Conservation (phyloP, 2,888 invertebrate species). For the Latrodectus hesperus region DNA sequence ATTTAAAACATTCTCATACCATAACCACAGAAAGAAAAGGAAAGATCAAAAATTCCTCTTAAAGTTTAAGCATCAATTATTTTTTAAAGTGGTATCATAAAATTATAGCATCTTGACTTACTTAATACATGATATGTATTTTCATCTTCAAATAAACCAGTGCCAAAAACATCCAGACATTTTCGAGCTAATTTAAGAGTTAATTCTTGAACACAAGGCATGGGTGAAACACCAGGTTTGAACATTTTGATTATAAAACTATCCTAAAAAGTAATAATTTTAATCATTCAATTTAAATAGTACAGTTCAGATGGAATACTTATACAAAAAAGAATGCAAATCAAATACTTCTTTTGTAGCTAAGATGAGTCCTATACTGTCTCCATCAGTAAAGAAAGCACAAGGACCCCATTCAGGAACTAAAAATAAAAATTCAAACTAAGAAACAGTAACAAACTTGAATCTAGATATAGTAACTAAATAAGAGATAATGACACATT, state of each 20-base stretch:
- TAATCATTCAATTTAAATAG: not conserved
- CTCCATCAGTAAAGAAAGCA: slow-evolving; percentile 85
- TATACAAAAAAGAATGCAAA: not conserved
- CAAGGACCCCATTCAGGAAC: slow-evolving; percentile 76
- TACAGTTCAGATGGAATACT: not conserved
- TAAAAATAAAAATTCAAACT: slow-evolving; percentile 29
- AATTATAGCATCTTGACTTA: slow-evolving; percentile 70
- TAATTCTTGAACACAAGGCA: slow-evolving; percentile 79
- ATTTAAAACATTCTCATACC: too few species aligned
- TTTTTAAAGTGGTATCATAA: too few species aligned
- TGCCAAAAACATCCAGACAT: slow-evolving; percentile 85
- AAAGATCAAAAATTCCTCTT: too few species aligned
- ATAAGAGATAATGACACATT: too few species aligned
- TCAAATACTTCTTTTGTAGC: slow-evolving; percentile 84
- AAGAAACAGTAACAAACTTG: not conserved
- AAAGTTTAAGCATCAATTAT: too few species aligned
- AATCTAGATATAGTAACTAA: not conserved
- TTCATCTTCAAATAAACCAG: slow-evolving; percentile 83
- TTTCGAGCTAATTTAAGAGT: slow-evolving; percentile 86
- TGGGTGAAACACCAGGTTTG: slow-evolving; percentile 80
- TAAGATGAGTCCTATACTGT: slow-evolving; percentile 85
- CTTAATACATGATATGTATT: slow-evolving; percentile 74
- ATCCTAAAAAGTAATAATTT: slow-evolving; percentile 76
- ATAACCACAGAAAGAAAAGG: too few species aligned
- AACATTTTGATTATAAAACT: slow-evolving; percentile 86